These are phyloP conservation scores for Chionis minor DNA, from an alignment of 2,113 vertebrate species.

Conservation along the genomic window DNA sequence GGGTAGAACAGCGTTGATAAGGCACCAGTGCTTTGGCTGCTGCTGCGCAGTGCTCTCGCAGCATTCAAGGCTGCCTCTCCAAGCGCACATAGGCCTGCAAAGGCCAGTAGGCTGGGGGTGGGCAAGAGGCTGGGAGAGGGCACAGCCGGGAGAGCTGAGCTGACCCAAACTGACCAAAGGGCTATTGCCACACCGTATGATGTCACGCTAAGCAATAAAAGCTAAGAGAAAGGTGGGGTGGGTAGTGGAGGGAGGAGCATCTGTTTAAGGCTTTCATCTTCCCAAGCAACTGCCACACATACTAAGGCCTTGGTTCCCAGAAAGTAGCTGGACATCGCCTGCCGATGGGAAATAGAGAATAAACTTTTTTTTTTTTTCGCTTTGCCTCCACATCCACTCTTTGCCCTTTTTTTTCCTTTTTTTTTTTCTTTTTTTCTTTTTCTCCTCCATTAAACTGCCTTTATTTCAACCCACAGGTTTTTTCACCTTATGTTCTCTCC, in stretches of 20 bases:
- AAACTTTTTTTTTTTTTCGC: neutral
- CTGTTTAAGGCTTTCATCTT: neutral
- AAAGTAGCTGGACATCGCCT: neutral
- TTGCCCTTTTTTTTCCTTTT: neutral
- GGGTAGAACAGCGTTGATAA: neutral
- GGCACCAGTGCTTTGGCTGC: fast-evolving
- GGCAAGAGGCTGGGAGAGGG: neutral
- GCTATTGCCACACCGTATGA: neutral
- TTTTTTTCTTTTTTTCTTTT: neutral
- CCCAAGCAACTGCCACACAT: neutral
- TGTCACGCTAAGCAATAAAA: neutral
- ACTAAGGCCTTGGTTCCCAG: neutral
- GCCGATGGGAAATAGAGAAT: neutral
- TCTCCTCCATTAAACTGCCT: neutral
- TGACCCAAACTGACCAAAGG: neutral
- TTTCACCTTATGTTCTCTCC: neutral
- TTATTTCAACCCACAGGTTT: neutral
- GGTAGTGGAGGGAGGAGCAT: neutral
- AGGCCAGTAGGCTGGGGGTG: neutral
- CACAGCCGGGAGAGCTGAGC: neutral
- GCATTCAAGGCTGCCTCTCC: neutral
- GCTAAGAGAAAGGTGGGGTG: neutral
- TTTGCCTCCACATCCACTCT: neutral
- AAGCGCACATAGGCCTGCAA: fast-evolving
- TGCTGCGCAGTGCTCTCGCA: neutral